Evolutionary conservation across 2,888 invertebrate genomes (phyloP), one percentile per base, ranked within the genome.

Genomic region (Mesopsocus fuscifrons): DNA sequence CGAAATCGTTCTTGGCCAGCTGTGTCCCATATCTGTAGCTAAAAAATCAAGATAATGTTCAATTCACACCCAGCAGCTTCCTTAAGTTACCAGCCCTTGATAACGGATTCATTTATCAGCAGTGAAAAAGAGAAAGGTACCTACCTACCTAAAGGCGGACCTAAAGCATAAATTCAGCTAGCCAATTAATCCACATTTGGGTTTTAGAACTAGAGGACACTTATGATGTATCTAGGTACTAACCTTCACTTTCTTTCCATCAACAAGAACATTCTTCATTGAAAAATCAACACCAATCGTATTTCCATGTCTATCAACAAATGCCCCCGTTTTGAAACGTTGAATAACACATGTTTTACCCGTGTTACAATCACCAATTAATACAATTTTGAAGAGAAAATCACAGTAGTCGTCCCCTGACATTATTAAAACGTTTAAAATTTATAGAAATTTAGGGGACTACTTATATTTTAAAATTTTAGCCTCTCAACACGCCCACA

Each of bases 251-350:
- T 81, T 80, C 63, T 94, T 94, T 42, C 84, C 87, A 60, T 94
- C 92, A 40, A 94, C 79, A 51, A 81, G 71, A 32, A 95, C 73
- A 43, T 92, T 94, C 73, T 94, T 94, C 92, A 94, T 95, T 47
- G 92, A 92, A 67, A 95, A 95, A 65, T 95, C 94, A 44, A 95
- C 94, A 49, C 94, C 94, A 58, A 95, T 95, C 40, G 95, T 95
- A 59, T 87, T 92, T 46, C 91, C 91, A 65, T 94, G 91, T 51
- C 84, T 71, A 65, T 95, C 94, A 50, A 91, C 80, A 58, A 88
- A 95, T 53, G 87, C 89, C 46, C 94, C 95, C 47, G 89, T 88
- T 62, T 89, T 89, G 63, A 95, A 84, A 52, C 94, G 74, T 63
- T 94, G 92, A 46, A 95, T 91, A 51, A 95, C 84, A 57, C 82